Evolutionary conservation across 2,888 invertebrate species (phyloP), one percentile per base, ranked within the genome.

Genomic region (Pollenia labialis): DNA sequence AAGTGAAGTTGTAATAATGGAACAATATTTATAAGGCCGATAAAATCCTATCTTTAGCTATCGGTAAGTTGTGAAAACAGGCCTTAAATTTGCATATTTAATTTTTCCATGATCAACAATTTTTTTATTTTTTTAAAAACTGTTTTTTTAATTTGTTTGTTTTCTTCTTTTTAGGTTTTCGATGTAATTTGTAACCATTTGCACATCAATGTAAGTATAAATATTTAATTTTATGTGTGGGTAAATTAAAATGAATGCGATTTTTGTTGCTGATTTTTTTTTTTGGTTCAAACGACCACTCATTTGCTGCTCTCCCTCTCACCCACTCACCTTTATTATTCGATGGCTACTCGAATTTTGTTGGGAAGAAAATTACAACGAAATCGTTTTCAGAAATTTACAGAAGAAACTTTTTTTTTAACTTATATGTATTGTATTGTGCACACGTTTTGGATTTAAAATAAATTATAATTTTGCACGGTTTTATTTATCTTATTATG

Each of bases 321-420:
- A 48, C 74, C 12, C 54, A 54, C 71, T 71, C 62, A 80, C 54
- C 7, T 40, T 66, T 42, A 16, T 48, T 42, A 48, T 54, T 64
- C 7, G 2, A 44, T 52, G 52, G 10, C 71, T 52, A 44, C 42
- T 44, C 69, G 52, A 52, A 50, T n/a, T 10, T 23, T 23, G 23
- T 23, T 23, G 18, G 11, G 23, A 16, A 48, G 10, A 3, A 62
- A 64, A 2, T 32, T 12, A 60, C 68, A 77, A 56, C 12, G 12
- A 60, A 48, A 44, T 69, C 14, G 79, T 64, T 48, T 14, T 12
- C 18, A 48, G 14, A 23, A 52, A 1, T 7, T 71, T 69, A 40
- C 1, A 12, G 10, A 56, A 62, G 16, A 42, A 54, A 16, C 14
- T 23, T 23, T 23, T 23, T 1, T 23, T 23, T 6, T 4, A 32